Conservation (phyloP, 2,113 vertebrate genomes). For the Phyllostomus hastatus region DNA sequence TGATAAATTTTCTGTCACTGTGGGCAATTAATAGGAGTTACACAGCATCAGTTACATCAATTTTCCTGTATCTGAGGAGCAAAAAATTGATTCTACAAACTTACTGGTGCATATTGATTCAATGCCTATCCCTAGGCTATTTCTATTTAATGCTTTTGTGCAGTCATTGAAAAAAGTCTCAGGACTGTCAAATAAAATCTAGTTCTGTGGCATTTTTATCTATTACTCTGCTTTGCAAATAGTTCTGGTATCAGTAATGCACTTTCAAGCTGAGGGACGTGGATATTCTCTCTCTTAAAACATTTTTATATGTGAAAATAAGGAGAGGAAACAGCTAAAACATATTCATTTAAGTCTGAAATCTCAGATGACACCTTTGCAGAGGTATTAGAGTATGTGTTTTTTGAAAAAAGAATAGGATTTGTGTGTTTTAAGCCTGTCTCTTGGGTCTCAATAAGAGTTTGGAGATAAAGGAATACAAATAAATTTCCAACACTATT, state of each 20-base stretch:
- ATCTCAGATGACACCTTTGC: slow-evolving; percentile 36
- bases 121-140: slow-evolving; percentile 77
- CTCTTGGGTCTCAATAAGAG: neutral
- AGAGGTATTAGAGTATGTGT: neutral
- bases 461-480: slow-evolving; percentile 21
- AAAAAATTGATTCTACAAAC: slow-evolving; percentile 84
- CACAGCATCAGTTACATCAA: slow-evolving; percentile 77
- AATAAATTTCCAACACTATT: neutral
- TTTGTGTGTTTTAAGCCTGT: slow-evolving; percentile 25
- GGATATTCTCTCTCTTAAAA: slow-evolving; percentile 41
- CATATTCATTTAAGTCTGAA: slow-evolving; percentile 55
- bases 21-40: slow-evolving; percentile 82
- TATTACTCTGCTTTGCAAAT: slow-evolving; percentile 72
- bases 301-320: slow-evolving; percentile 60
- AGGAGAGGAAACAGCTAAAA: slow-evolving; percentile 19
- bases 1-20: slow-evolving; percentile 83
- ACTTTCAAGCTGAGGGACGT: slow-evolving; percentile 63
- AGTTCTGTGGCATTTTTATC: slow-evolving; percentile 75
- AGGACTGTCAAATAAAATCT: slow-evolving; percentile 80
- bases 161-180: slow-evolving; percentile 73
- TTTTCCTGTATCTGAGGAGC: slow-evolving; percentile 80
- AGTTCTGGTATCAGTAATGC: slow-evolving; percentile 67
- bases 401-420: slow-evolving; percentile 18
- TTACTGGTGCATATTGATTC: slow-evolving; percentile 82
- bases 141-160: slow-evolving; percentile 81